Evolutionary conservation across 2,888 invertebrate genomes (phyloP).

Genomic region (Palloptera scutellata): DNA sequence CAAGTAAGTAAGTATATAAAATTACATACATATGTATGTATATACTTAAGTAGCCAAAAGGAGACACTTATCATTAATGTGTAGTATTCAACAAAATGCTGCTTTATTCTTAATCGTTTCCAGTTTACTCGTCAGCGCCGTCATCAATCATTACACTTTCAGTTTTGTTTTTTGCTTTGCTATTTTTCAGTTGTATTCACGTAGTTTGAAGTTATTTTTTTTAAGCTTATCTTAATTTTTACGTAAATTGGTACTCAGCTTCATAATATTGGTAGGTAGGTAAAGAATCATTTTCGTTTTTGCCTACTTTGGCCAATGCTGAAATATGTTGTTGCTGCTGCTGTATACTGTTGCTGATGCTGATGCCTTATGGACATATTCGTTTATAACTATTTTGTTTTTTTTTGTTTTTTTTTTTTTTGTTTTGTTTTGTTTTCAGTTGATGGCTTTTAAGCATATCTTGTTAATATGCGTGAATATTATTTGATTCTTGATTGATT

Average conservation of each 20-base stretch:
- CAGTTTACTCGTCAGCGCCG: conserved; percentile 32
- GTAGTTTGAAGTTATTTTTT: too few relatives aligned
- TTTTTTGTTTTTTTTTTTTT: conserved; percentile 11
- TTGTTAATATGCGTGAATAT: conserved; percentile 30
- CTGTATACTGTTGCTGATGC: neutral
- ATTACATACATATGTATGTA: too few relatives aligned
- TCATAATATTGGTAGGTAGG: too few relatives aligned
- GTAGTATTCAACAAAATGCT: too few relatives aligned
- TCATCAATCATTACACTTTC: conserved; percentile 42
- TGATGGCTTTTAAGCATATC: conserved; percentile 20
- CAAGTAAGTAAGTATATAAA: too few relatives aligned
- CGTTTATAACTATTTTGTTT: conserved; percentile 9
- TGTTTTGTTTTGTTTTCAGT: conserved; percentile 1
- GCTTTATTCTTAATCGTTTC: neutral
- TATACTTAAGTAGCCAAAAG: too few relatives aligned
- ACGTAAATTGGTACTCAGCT: too few relatives aligned
- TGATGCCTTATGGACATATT: conserved; percentile 11
- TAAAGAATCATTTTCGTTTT: too few relatives aligned
- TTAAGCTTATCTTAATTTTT: too few relatives aligned
- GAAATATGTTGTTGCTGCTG: too few relatives aligned
- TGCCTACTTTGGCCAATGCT: too few relatives aligned
- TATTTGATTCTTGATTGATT: conserved; percentile 31
- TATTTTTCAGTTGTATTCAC: neutral
- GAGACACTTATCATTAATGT: too few relatives aligned
- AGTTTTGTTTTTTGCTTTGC: conserved; percentile 23